Evolutionary conservation across 2,888 invertebrate genomes (phyloP).

Genomic region (Pachliopta kotzebuea): DNA sequence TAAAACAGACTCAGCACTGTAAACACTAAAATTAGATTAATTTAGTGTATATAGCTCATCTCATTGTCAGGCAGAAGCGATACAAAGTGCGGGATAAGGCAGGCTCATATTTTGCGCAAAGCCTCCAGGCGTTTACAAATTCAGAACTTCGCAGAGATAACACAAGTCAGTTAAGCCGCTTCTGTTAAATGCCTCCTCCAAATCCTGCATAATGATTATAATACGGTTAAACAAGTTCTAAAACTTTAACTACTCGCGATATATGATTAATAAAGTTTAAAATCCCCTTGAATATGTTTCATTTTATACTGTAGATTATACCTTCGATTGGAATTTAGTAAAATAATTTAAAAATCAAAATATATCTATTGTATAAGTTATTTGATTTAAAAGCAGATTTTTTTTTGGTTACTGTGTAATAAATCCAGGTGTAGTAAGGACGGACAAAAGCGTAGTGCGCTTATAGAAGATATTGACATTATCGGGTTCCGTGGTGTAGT

Average conservation of each 20-base stretch:
- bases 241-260: slow-evolving; percentile 3
- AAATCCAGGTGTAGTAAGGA: too few relatives aligned
- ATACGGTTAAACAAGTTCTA: slow-evolving; percentile 33
- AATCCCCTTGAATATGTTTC: neutral
- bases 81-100: slow-evolving; percentile 40
- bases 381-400: too few relatives aligned
- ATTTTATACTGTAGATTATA: neutral
- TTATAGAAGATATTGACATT: neutral
- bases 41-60: slow-evolving; percentile 36
- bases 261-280: neutral
- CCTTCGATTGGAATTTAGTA: neutral
- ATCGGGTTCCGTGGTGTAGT: slow-evolving; percentile 30
- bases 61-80: slow-evolving; percentile 47
- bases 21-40: slow-evolving; percentile 27
- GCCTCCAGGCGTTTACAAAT: slow-evolving; percentile 58
- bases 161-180: slow-evolving; percentile 55
- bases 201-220: slow-evolving; percentile 39
- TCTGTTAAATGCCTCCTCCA: slow-evolving; percentile 46
- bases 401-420: too few relatives aligned
- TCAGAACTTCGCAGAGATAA: slow-evolving; percentile 65
- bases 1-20: neutral
- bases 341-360: neutral
- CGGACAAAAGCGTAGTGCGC: too few relatives aligned
- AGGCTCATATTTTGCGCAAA: slow-evolving; percentile 51
- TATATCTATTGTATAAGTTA: neutral